Evolutionary conservation across 2,113 vertebrate species (phyloP).

Genomic region (Galbula dea): DNA sequence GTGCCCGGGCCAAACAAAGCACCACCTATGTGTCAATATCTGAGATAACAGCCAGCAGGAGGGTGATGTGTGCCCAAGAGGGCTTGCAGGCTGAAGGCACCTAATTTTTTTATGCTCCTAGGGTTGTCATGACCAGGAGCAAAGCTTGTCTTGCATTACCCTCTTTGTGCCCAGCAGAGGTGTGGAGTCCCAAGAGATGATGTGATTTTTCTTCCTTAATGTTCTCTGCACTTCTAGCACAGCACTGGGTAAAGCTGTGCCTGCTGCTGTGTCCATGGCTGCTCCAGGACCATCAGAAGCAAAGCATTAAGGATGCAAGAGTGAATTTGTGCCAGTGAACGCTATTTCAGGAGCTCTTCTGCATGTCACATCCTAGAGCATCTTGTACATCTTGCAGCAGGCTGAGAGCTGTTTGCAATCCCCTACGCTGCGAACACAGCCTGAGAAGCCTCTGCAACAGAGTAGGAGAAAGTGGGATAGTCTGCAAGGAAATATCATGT

Average conservation of each 20-base stretch:
- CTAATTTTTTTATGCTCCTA: not conserved
- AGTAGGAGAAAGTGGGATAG: not conserved
- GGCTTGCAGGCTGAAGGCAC: not conserved
- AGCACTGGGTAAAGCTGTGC: not conserved
- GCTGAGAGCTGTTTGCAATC: not conserved
- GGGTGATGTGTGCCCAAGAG: not conserved
- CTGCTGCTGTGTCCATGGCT: not conserved
- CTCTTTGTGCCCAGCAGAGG: not conserved
- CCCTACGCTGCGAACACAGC: rapidly evolving
- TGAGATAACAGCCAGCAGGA: not conserved
- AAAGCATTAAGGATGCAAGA: not conserved
- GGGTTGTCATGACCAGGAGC: not conserved
- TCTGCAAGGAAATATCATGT: not conserved
- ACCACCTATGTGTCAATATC: not conserved
- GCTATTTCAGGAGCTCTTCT: not conserved
- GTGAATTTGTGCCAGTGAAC: no score
- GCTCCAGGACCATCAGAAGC: not conserved
- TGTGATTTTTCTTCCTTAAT: not conserved
- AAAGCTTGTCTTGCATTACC: not conserved
- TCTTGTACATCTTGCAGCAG: rapidly evolving
- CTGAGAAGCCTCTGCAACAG: not conserved
- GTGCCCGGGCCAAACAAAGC: not conserved
- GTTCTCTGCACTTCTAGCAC: not conserved
- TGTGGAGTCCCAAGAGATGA: not conserved
- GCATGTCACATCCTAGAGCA: not conserved